These are phyloP conservation scores for Chorisops tibialis DNA, from an alignment of 2,888 invertebrate genomes.

Conservation along the genomic window DNA sequence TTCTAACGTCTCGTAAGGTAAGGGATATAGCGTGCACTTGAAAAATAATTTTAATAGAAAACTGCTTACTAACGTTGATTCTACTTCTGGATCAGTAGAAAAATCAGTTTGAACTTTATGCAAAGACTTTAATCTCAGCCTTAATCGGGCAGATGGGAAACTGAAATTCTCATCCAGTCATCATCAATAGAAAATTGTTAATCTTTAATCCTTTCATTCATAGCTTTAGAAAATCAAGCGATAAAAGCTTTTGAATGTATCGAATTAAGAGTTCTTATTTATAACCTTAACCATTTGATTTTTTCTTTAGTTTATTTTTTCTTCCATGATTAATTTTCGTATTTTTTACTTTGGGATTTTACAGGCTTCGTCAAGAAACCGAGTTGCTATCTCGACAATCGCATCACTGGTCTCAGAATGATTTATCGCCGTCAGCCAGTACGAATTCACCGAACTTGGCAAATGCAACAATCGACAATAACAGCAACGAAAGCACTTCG, in stretches of 20 bases:
- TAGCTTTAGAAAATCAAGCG: not conserved
- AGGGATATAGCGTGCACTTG: too few relatives aligned
- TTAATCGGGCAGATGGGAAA: slow-evolving; percentile 10
- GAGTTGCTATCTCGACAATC: slow-evolving; percentile 52
- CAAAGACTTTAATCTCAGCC: slow-evolving; percentile 20
- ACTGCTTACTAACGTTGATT: too few relatives aligned
- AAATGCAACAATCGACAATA: slow-evolving; percentile 38
- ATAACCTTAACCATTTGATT: not conserved
- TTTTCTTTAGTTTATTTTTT: not conserved
- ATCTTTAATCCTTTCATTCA: slow-evolving; percentile 18
- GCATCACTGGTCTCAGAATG: slow-evolving; percentile 53
- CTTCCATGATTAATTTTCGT: slow-evolving; percentile 3
- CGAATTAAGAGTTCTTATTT: slow-evolving; percentile 19
- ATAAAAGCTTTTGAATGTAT: slow-evolving; percentile 11
- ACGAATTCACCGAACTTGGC: slow-evolving; percentile 43
- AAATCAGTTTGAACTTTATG: not conserved
- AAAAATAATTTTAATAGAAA: too few relatives aligned
- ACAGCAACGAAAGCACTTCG: slow-evolving; percentile 52
- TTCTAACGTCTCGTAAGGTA: too few relatives aligned
- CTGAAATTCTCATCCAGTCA: slow-evolving; percentile 3
- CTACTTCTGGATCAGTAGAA: not conserved
- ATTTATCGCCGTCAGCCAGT: slow-evolving; percentile 46
- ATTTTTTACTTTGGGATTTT: slow-evolving; percentile 25
- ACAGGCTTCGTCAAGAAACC: slow-evolving; percentile 52
- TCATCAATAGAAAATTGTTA: slow-evolving; percentile 17